Evolutionary conservation across 2,888 invertebrate genomes (phyloP), one percentile per base, ranked within the genome.

Genomic region (Scelioninae gen. 1): DNA sequence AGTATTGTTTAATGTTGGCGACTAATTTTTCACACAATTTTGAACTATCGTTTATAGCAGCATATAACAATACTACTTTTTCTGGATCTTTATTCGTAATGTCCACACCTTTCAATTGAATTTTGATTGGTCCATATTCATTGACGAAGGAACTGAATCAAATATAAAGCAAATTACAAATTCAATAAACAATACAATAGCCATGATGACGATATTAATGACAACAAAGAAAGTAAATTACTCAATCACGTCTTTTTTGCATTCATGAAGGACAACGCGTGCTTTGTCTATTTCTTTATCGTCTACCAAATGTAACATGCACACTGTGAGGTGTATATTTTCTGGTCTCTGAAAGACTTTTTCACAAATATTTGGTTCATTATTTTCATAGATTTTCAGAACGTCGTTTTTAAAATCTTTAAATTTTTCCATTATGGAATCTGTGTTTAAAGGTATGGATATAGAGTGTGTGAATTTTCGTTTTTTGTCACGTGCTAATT

Each of bases 391-490:
- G 92, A 92, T 80, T 88, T 93, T 56, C 93, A 92, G 72, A n/a
- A 91, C 71, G 11, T 88, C 80, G 3, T 85, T 75, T 76, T 96
- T 96, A 87, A 98, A 97, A 80, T 93, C 93, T 56, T 93, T 90
- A 91, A 96, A 97, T 75, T 93, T 94, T 40, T 93, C 91, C 83
- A 94, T 93, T 58, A 98, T 94, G 47, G 93, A 91, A 5, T 93
- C 91, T 15, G 92, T 92, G 85, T 94, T 95, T 84, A 97, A 90
- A 7, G 97, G 96, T 85, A 98, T 94, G 2, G 97, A 97, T 69
- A 97, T 89, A 91, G 98, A 98, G 93, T 99, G 98, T 8, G 98
- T 98, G 51, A 95, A 93, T n/a, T n/a, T n/a, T n/a, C n/a, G n/a
- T n/a, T n/a, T n/a, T n/a, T n/a, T n/a, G n/a, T n/a, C n/a, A n/a